Conservation (phyloP, 2,797 vertebrate species). For the Loris lydekkerianus region DNA sequence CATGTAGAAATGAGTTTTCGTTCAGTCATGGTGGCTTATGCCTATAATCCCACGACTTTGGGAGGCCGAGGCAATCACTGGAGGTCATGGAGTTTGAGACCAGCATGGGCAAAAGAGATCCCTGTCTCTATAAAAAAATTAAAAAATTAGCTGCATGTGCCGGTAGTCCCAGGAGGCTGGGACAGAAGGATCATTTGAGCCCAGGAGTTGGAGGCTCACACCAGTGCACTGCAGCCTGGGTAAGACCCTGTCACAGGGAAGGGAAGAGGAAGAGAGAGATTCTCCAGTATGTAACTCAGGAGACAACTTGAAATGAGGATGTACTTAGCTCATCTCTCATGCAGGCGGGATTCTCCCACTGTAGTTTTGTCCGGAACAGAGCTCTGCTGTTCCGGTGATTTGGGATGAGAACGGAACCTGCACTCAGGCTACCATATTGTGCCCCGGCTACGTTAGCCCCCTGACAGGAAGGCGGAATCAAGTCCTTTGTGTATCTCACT, state of each 20-base stretch:
- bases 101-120: neutral
- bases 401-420: neutral
- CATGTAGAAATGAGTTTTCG: neutral
- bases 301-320: neutral
- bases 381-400: neutral
- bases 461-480: neutral
- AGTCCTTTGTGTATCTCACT: neutral
- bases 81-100: neutral
- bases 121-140: neutral
- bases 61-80: neutral
- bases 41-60: neutral
- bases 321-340: neutral
- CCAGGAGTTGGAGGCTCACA: neutral
- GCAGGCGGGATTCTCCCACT: neutral
- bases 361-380: conserved; percentile 6
- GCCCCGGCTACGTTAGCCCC: neutral
- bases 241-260: too few relatives aligned
- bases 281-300: neutral
- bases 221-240: neutral
- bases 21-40: neutral
- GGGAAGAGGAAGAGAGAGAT: neutral
- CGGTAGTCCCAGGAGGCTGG: neutral
- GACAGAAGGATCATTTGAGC: neutral
- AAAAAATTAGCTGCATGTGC: neutral
- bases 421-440: neutral